These are phyloP conservation scores for Bryconaethiops microstoma DNA, from an alignment of 2,797 vertebrate genomes.

Conservation along the genomic window DNA sequence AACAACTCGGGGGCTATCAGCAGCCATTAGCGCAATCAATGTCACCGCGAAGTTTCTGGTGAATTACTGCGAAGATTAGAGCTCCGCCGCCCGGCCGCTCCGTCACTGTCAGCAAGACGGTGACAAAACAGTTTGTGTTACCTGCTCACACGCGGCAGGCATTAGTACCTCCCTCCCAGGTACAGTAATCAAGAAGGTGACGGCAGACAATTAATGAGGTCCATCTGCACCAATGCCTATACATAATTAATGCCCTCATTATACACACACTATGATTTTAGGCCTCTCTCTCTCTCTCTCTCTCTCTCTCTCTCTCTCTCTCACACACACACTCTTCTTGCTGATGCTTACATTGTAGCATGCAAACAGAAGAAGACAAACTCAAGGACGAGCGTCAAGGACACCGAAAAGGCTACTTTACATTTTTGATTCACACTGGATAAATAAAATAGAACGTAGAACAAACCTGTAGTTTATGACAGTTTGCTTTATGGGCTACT, in stretches of 20 bases:
- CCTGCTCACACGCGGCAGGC: constrained; percentile 84
- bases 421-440: neutral
- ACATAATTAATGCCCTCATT: constrained; percentile 88
- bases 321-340: constrained; percentile 25
- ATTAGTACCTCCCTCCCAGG: constrained; percentile 86
- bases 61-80: constrained; percentile 80
- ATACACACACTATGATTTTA: constrained; percentile 77
- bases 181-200: constrained; percentile 83
- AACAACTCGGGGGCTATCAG: constrained; percentile 84
- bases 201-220: constrained; percentile 88
- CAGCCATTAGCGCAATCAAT: constrained; percentile 81
- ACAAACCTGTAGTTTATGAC: neutral
- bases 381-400: constrained; percentile 4
- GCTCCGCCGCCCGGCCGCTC: constrained; percentile 70
- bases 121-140: constrained; percentile 84
- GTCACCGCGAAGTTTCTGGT: constrained; percentile 80
- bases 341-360: constrained; percentile 26
- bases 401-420: neutral
- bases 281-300: constrained; percentile 29
- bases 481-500: neutral
- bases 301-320: neutral
- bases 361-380: constrained; percentile 16
- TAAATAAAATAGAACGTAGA: neutral
- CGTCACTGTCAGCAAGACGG: constrained; percentile 78
- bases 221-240: constrained; percentile 81